Evolutionary conservation across 1,140 invertebrate genomes (phyloP).

Genomic region (Megalopta genalis): DNA sequence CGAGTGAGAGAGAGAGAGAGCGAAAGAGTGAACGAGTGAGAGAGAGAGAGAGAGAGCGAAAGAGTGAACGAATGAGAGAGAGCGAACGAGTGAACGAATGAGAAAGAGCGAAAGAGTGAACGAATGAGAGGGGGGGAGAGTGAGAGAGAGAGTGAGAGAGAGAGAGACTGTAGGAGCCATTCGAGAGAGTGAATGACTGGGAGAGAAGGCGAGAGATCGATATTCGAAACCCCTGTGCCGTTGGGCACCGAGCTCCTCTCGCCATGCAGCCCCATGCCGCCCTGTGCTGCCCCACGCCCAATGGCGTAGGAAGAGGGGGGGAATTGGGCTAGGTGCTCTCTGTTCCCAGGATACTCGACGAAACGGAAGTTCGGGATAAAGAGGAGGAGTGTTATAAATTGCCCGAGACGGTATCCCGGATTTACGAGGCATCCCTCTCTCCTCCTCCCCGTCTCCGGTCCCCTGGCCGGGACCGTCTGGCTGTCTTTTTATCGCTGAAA

Average conservation of each 20-base stretch:
- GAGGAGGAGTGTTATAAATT: slow-evolving; percentile 61
- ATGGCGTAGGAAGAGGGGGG: slow-evolving; percentile 67
- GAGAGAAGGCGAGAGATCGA: slow-evolving; percentile 75
- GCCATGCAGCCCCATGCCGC: not conserved
- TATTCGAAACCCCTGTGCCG: slow-evolving; percentile 72
- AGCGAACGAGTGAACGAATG: no score
- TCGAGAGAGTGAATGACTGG: slow-evolving; percentile 68
- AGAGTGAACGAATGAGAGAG: slow-evolving; percentile 71
- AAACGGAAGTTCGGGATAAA: slow-evolving; percentile 54
- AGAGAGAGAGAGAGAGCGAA: slow-evolving; percentile 11
- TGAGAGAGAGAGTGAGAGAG: slow-evolving; percentile 14
- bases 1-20: slow-evolving; percentile 23
- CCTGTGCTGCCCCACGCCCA: slow-evolving; percentile 52
- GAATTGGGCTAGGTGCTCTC: slow-evolving; percentile 44
- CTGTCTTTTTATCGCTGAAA: slow-evolving; percentile 17
- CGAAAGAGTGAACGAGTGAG: no score
- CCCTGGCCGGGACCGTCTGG: not conserved
- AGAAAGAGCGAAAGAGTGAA: slow-evolving; percentile 57
- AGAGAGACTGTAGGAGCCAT: not conserved
- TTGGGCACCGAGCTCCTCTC: slow-evolving; percentile 58
- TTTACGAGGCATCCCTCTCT: slow-evolving; percentile 44
- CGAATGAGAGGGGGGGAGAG: slow-evolving; percentile 1
- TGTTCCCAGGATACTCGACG: slow-evolving; percentile 56
- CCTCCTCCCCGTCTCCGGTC: not conserved
- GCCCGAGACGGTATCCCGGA: slow-evolving; percentile 46